A percentile compares a stretch with the other conserved stretches of the same genome.
Evolutionary conservation across 2,888 invertebrate genomes (phyloP).

Genomic region (Napeogenes sylphis): DNA sequence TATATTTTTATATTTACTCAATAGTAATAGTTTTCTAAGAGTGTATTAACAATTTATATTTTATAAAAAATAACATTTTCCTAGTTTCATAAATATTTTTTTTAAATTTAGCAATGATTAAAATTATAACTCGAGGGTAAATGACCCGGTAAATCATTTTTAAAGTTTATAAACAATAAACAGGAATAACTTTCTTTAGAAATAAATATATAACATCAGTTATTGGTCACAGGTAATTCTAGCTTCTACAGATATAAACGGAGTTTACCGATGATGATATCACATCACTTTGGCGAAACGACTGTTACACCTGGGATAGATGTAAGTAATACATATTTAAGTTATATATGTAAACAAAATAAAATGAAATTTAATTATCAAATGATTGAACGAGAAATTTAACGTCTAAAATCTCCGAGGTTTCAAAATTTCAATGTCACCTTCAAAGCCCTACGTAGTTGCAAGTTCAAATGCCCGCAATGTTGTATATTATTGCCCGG

Average conservation of each 20-base stretch:
- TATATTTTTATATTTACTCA: background rate
- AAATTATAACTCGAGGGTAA: too few relatives aligned
- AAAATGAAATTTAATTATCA: too few relatives aligned
- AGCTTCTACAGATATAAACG: slow-evolving; percentile 40
- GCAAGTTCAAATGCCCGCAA: slow-evolving; percentile 28
- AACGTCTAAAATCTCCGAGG: too few relatives aligned
- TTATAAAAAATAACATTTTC: too few relatives aligned
- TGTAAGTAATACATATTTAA: slow-evolving; percentile 49
- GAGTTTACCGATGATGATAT: slow-evolving; percentile 54
- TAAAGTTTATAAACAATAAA: too few relatives aligned
- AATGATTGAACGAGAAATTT: too few relatives aligned
- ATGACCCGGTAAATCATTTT: too few relatives aligned
- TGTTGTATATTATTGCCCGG: slow-evolving; percentile 35
- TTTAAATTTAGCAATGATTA: too few relatives aligned
- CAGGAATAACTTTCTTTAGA: background rate
- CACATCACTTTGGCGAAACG: slow-evolving; percentile 66
- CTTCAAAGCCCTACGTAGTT: slow-evolving; percentile 16
- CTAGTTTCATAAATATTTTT: too few relatives aligned
- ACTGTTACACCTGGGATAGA: slow-evolving; percentile 67
- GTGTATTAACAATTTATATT: too few relatives aligned
- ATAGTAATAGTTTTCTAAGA: background rate
- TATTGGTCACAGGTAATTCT: slow-evolving; percentile 11
- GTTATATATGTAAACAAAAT: too few relatives aligned
- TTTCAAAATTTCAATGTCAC: background rate
- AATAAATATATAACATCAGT: background rate